Base-by-base conservation (phyloP, 2,797 vertebrate species). In the Valencia hispanica region DNA sequence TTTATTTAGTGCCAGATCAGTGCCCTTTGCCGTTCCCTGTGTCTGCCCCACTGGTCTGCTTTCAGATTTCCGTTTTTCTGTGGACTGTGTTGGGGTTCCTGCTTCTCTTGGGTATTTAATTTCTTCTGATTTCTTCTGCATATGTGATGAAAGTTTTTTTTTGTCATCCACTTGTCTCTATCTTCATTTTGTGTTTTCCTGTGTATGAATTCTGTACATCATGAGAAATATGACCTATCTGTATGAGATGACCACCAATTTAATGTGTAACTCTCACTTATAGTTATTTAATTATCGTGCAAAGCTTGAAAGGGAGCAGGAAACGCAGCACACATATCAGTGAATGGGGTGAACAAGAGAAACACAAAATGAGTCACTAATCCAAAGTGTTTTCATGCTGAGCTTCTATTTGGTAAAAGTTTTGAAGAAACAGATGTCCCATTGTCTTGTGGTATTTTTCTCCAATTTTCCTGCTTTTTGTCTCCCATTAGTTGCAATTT, bases 401-500 rank as follows among this genome's bases (percentile, higher is more conserved):
- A 43, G 65, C 39, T 68, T 43, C 39, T 45, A 10, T 68, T n/a
- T 68, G 63, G n/a, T 68, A 14, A 27, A 45, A 68, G 25, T 68
- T 27, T n/a, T 3, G 6, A 68, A 45, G 22, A 66, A 43, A 68
- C 65, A 68, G 39, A 68, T 68, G 65, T 68, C 65, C 14, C 5
- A 68, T 68, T 68, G 65, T 68, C 65, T n/a, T 25, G 39, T 12
- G 14, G 27, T 45, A 4, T 12, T 45, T 27, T 68, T 68, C 25
- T 68, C 39, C 22, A 68, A 68, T 68, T 68, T 68, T 5, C 39
- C 12, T 27, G 41, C 5, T 43, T 68, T 68, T 68, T 68, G 65
- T 27, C 65, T 17, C 39, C 65, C 4, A 68, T 68, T 68, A 30
- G 43, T 68, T 68, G 25, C 12, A 27, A n/a, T 68, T 68, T 68